Base-by-base conservation (phyloP, 2,888 invertebrate species). In the Machimus atricapillus region DNA sequence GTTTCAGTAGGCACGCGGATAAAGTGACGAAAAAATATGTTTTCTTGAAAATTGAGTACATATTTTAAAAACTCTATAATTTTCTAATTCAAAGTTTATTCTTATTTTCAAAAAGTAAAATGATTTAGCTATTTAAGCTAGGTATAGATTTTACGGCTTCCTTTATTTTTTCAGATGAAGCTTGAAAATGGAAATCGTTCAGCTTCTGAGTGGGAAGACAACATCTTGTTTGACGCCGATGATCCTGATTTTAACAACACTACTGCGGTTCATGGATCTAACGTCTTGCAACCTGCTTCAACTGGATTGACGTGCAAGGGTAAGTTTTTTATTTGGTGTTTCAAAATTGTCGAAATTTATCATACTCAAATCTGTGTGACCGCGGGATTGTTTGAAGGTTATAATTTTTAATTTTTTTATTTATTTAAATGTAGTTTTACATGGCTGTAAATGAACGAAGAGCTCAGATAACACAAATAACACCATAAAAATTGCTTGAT, bases 171-270 rank as follows among this genome's bases (percentile, higher is more conserved):
- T 2, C 27, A 88, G 87, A 86, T 86, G 86, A 86, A 86, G 43
- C 78, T 86, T 43, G 86, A 86, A 66, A 78, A 43, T 19, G 77
- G 77, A 56, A 56, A 58, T 86, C 78, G 79, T 78, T 14, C 43
- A 1, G 91, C 91, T 87, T 91, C 91, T 66, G 92, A 92, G 89
- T 92, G 92, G 92, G 92, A 92, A 89, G 92, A 92, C 87, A 91
- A 91, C 88, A 90, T 91, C 87, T 90, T 92, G 66, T 92, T 92
- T 89, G 92, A 92, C 90, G 91, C 91, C 52, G 92, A 92, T 89
- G 92, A 92, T 91, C 92, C 92, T 77, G 92, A 92, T 90, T 92
- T 92, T 89, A 91, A 91, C 87, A 90, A 90, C 88, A 89, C 90
- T 27, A 89, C 90, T 40, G 88, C 90, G 34, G 90, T 85, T 34